Evolutionary conservation across 2,888 invertebrate species (phyloP).

Genomic region (Philereme vetulata): DNA sequence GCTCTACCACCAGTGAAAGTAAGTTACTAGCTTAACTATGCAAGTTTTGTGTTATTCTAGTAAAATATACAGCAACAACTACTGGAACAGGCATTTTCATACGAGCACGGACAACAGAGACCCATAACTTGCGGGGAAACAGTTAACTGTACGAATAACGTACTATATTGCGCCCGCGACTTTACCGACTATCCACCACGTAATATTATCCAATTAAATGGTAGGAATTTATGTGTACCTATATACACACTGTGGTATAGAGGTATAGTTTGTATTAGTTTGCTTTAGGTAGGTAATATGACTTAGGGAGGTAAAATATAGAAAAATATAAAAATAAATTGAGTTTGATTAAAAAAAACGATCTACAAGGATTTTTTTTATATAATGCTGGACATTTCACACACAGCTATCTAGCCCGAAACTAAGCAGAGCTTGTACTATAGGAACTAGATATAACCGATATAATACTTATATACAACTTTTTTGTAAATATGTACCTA

Average conservation of each 20-base stretch:
- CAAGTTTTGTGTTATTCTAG: conserved; percentile 2
- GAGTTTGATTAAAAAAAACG: no score
- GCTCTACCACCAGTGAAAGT: no score
- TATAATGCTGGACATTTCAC: no score
- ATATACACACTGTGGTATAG: conserved; percentile 47
- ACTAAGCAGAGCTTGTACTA: no score
- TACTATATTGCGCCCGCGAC: conserved; percentile 68
- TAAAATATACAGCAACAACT: conserved; percentile 1
- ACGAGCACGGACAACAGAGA: conserved; percentile 20
- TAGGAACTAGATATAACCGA: no score
- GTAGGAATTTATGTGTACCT: conserved; percentile 66
- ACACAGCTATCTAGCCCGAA: no score
- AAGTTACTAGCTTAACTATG: background rate
- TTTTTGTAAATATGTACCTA: no score
- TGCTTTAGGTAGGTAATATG: conserved; percentile 1
- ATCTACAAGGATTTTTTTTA: no score
- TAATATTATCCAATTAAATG: conserved; percentile 75
- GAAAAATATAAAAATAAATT: no score
- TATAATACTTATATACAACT: no score
- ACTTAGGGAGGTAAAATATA: conserved; percentile 3
- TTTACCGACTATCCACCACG: conserved; percentile 63
- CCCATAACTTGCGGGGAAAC: conserved; percentile 64
- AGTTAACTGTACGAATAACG: conserved; percentile 70
- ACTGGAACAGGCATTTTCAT: conserved; percentile 7
- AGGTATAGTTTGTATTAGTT: conserved; percentile 45